A percentile compares a stretch with the other conserved stretches of the same genome.
Conservation (phyloP, 1,140 invertebrate genomes). For the Mycetomoellerius zeteki region DNA sequence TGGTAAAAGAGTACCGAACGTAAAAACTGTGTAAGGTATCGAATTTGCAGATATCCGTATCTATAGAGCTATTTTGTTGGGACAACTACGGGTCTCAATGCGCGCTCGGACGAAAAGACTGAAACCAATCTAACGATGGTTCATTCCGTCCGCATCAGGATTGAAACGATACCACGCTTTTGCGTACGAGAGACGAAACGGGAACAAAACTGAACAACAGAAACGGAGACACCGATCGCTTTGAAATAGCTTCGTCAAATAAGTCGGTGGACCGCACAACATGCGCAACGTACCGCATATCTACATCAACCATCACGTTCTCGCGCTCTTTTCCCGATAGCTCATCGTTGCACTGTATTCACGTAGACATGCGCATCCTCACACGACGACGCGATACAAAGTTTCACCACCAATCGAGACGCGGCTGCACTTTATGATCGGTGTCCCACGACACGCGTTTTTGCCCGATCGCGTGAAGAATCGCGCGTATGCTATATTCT, state of each 20-base stretch:
- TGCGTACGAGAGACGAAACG: background rate
- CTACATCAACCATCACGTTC: background rate
- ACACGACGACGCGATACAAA: constrained; percentile 28
- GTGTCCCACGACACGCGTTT: background rate
- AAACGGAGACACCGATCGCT: constrained; percentile 27
- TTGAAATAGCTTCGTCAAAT: constrained; percentile 60
- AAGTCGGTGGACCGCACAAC: constrained; percentile 54
- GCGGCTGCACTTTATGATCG: constrained; percentile 54
- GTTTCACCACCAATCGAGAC: constrained; percentile 17
- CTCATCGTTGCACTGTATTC: background rate
- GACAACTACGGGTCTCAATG: background rate
- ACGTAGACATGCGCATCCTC: background rate
- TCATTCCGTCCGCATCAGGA: constrained; percentile 8
- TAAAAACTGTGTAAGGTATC: background rate
- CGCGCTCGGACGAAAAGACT: constrained; percentile 1
- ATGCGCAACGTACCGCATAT: constrained; percentile 29
- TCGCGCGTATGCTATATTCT: background rate
- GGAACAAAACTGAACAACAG: constrained; percentile 7
- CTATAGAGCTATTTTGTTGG: background rate
- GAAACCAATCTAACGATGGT: constrained; percentile 52
- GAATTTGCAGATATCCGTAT: constrained; percentile 18
- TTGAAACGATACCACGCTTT: background rate
- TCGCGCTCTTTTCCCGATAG: background rate
- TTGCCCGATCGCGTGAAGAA: constrained; percentile 17
- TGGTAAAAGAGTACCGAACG: background rate